Evolutionary conservation across 2,797 vertebrate species (phyloP).

Genomic region (Crossoptilon crossoptilon): DNA sequence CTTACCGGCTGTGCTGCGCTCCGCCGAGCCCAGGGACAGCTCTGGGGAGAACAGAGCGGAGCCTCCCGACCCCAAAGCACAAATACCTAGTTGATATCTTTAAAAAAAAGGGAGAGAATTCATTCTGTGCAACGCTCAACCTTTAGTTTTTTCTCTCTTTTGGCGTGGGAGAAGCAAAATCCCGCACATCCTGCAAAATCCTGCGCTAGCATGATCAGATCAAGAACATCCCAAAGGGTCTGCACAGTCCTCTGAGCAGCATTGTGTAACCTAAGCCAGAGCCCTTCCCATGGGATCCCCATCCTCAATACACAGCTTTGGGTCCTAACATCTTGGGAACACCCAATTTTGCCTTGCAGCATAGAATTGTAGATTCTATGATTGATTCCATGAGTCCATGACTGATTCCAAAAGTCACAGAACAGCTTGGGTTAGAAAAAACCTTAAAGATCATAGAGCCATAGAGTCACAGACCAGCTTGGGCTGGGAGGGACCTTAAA

Average conservation of each 20-base stretch:
- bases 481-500: not conserved
- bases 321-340: not conserved
- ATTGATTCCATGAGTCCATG: not conserved
- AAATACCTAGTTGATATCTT: rapidly evolving
- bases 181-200: rapidly evolving
- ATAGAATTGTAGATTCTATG: not conserved
- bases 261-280: not conserved
- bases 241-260: not conserved
- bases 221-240: not conserved
- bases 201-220: rapidly evolving
- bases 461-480: not conserved
- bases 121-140: rapidly evolving
- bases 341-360: not conserved
- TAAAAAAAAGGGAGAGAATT: not conserved
- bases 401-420: not conserved
- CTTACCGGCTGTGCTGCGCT: conserved; percentile 2
- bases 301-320: not conserved
- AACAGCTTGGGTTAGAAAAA: not conserved
- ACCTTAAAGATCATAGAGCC: not conserved
- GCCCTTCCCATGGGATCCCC: not conserved
- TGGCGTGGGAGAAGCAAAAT: rapidly evolving
- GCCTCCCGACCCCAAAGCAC: not conserved
- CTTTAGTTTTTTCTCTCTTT: not conserved
- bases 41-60: rapidly evolving
- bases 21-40: not conserved